phyloP scores from a whole-genome alignment of 2,888 invertebrate species.

The Agelastica alni region DNA sequence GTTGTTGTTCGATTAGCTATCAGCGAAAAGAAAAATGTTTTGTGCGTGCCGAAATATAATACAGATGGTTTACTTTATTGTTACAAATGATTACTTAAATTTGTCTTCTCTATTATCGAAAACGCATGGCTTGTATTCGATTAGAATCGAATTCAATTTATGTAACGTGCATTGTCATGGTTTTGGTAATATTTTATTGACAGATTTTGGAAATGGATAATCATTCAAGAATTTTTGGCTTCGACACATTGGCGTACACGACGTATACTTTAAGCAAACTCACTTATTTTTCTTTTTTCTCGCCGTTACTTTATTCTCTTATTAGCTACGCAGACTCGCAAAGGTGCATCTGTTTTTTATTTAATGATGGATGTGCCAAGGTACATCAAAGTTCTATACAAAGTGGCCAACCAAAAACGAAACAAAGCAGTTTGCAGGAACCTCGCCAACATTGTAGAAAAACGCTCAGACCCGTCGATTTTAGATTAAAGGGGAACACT shows the following conservation, averaged over 20 bases:
- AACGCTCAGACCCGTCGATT: no score
- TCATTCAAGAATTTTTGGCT: slow-evolving; percentile 14
- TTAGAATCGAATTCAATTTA: slow-evolving; percentile 20
- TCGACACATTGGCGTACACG: background rate
- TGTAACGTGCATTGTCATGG: slow-evolving; percentile 15
- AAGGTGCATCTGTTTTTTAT: no score
- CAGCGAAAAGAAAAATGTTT: slow-evolving; percentile 31
- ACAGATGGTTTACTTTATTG: slow-evolving; percentile 18
- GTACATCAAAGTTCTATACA: no score
- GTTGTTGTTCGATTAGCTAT: slow-evolving; percentile 28
- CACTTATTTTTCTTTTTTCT: no score
- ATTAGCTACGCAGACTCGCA: no score
- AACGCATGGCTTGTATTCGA: slow-evolving; percentile 16
- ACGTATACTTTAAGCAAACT: background rate
- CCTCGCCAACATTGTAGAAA: no score
- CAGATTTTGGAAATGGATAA: slow-evolving; percentile 11
- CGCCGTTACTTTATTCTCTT: no score
- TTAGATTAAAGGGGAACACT: no score
- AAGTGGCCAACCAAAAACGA: no score
- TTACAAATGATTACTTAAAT: slow-evolving; percentile 18
- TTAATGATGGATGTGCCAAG: no score
- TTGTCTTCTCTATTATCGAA: slow-evolving; percentile 21
- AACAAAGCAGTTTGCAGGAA: no score
- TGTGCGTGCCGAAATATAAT: slow-evolving; percentile 23
- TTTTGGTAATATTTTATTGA: slow-evolving; percentile 15